Conservation (phyloP, 2,888 invertebrate genomes). For the Mimachlamys varia region DNA sequence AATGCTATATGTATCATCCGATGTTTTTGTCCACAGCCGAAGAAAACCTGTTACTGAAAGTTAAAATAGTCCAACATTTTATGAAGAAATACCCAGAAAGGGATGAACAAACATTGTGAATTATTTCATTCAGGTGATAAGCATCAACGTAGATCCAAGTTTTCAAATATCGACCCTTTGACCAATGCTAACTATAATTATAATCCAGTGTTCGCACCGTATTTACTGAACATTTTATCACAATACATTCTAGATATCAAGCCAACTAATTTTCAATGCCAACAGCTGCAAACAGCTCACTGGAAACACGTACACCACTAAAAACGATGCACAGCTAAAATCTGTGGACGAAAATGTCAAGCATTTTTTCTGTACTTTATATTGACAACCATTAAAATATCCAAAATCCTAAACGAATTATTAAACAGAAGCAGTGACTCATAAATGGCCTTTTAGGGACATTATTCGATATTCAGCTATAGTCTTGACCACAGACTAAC, state of each 20-base stretch:
- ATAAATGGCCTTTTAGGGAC: background rate
- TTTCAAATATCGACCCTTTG: background rate
- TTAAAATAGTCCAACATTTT: background rate
- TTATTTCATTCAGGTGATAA: too few species aligned
- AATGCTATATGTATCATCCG: background rate
- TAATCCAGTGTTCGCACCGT: background rate
- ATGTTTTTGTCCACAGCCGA: background rate
- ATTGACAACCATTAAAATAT: too few species aligned
- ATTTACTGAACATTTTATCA: background rate
- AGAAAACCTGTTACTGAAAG: background rate
- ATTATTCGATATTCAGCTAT: background rate
- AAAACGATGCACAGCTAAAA: too few species aligned
- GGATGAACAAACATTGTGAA: background rate
- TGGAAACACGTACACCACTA: too few species aligned
- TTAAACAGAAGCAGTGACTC: background rate
- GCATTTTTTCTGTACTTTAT: too few species aligned
- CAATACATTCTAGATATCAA: too few species aligned
- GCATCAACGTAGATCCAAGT: background rate
- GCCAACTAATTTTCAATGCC: background rate
- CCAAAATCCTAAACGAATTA: too few species aligned
- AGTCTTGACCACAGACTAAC: too few species aligned
- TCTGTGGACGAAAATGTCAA: too few species aligned
- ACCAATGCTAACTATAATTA: background rate
- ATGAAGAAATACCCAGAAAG: background rate
- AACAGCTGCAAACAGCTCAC: background rate